Percentiles rank a stretch among this genome's conserved stretches.
These are phyloP conservation scores for Drosophila parabipectinata DNA, from an alignment of 1,140 invertebrate genomes.

Conservation along the genomic window DNA sequence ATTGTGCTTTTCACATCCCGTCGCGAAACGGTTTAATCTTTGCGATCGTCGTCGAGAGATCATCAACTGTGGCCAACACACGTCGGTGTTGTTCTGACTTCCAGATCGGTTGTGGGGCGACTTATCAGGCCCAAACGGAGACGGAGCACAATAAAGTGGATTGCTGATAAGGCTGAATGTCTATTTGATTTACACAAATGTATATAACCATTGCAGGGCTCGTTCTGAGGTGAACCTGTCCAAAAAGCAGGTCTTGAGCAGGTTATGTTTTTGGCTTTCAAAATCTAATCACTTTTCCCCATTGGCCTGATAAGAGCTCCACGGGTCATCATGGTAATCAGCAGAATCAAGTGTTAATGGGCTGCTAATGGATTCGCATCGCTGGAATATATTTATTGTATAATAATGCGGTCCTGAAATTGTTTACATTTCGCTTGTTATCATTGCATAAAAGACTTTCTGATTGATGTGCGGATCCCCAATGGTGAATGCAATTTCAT, in stretches of 20 bases:
- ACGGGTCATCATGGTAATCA: slow-evolving; percentile 52
- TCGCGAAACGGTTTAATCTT: slow-evolving; percentile 29
- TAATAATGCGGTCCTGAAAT: slow-evolving; percentile 18
- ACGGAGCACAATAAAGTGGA: slow-evolving; percentile 57
- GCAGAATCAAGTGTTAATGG: slow-evolving; percentile 9
- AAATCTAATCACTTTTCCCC: slow-evolving; percentile 46
- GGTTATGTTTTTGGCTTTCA: slow-evolving; percentile 24
- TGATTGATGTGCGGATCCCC: slow-evolving; percentile 17
- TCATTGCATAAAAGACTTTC: slow-evolving; percentile 18
- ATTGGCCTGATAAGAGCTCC: slow-evolving; percentile 18
- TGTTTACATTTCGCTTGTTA: slow-evolving; percentile 36
- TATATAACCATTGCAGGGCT: slow-evolving; percentile 39
- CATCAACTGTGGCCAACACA: slow-evolving; percentile 66
- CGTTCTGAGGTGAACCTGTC: slow-evolving; percentile 17
- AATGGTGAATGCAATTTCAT: slow-evolving; percentile 34
- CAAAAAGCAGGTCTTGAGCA: slow-evolving; percentile 26
- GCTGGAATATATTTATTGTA: neutral
- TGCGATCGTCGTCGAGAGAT: slow-evolving; percentile 21
- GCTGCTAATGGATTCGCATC: slow-evolving; percentile 16
- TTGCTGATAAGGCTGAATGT: slow-evolving; percentile 62
- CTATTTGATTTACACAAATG: slow-evolving; percentile 59
- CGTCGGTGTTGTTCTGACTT: slow-evolving; percentile 48
- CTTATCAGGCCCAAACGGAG: slow-evolving; percentile 65
- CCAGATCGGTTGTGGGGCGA: slow-evolving; percentile 11
- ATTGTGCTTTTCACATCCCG: slow-evolving; percentile 56